Percentiles rank a stretch among this genome's conserved stretches.
These are phyloP conservation scores for Nineta flava DNA, from an alignment of 2,888 invertebrate genomes.

Conservation along the genomic window DNA sequence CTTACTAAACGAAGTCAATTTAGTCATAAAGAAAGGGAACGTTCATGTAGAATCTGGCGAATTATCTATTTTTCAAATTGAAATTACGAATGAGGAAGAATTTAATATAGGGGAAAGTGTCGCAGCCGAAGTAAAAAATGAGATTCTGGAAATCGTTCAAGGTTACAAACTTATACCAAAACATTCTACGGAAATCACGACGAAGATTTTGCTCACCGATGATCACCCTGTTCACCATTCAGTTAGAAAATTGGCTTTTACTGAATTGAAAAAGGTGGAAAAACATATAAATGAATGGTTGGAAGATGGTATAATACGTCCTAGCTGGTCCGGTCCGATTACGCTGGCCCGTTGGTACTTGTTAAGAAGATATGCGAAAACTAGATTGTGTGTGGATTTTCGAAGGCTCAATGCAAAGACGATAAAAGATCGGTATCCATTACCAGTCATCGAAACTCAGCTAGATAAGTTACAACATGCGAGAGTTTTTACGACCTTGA, in stretches of 20 bases:
- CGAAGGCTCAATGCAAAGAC: constrained; percentile 12
- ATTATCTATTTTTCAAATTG: background rate
- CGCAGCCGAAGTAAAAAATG: background rate
- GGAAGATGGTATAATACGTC: constrained; percentile 11
- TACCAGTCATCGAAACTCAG: constrained; percentile 14
- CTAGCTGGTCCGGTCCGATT: too few relatives aligned
- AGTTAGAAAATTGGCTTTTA: constrained; percentile 9
- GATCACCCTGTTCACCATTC: constrained; percentile 10
- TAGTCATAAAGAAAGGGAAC: background rate
- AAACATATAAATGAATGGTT: constrained; percentile 11
- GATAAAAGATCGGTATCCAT: constrained; percentile 12
- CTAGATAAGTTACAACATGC: constrained; percentile 11
- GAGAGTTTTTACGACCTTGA: constrained; percentile 10
- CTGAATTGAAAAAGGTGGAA: constrained; percentile 11
- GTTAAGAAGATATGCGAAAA: constrained; percentile 13
- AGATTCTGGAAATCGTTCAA: background rate
- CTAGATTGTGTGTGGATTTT: constrained; percentile 14
- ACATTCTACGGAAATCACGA: constrained; percentile 6
- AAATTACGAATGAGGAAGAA: background rate
- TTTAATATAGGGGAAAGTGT: background rate
- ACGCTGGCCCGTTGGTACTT: too few relatives aligned
- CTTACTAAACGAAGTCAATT: background rate
- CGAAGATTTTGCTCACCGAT: constrained; percentile 11
- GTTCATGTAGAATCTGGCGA: background rate
- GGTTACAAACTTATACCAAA: constrained; percentile 8